phyloP scores from a whole-genome alignment of 1,140 invertebrate species.

The Asbolus verrucosus region DNA sequence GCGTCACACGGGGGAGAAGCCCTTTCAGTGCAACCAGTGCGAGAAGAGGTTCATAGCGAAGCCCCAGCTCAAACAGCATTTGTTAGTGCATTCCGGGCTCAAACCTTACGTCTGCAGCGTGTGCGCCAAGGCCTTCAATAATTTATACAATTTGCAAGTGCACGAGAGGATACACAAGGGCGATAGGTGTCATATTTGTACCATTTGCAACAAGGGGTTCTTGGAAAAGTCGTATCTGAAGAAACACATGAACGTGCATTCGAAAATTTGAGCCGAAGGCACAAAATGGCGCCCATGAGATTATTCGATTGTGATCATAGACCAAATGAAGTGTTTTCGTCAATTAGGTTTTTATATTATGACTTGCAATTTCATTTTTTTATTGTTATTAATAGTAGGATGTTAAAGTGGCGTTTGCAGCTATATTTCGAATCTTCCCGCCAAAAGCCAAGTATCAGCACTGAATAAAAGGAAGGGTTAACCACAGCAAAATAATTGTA shows the following conservation, averaged over 20 bases:
- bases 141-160: constrained; percentile 55
- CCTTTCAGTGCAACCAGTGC: constrained; percentile 81
- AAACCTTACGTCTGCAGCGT: constrained; percentile 75
- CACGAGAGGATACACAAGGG: constrained; percentile 56
- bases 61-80: constrained; percentile 74
- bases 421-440: too few species aligned
- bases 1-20: constrained; percentile 79
- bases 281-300: too few species aligned
- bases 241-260: constrained; percentile 55
- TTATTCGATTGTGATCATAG: too few species aligned
- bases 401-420: too few species aligned
- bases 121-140: constrained; percentile 69
- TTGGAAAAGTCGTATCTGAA: constrained; percentile 55
- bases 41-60: constrained; percentile 76
- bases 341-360: constrained; percentile 57
- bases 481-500: too few species aligned
- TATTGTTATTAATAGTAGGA: constrained; percentile 71
- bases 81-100: constrained; percentile 72
- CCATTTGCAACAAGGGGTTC: constrained; percentile 53
- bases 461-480: too few species aligned
- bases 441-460: too few species aligned
- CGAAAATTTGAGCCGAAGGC: constrained; percentile 36
- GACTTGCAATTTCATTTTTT: constrained; percentile 76
- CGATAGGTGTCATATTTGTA: constrained; percentile 53
- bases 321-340: too few species aligned